Evolutionary conservation across 2,113 vertebrate genomes (phyloP).

Genomic region (Hydrochoerus hydrochaeris): DNA sequence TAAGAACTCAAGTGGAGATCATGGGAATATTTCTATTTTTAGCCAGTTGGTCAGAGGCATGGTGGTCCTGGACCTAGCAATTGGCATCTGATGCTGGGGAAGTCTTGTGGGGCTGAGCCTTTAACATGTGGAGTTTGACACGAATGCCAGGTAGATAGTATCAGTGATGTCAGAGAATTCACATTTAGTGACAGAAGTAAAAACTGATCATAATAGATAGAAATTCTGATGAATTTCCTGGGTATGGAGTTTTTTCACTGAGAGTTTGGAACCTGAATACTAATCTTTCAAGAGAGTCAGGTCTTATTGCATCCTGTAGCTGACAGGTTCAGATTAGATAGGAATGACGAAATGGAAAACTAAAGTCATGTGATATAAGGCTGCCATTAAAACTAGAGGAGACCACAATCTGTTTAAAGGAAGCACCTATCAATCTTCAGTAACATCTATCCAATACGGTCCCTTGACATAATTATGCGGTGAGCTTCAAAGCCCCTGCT

Average conservation of each 20-base stretch:
- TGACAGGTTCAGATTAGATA: background rate
- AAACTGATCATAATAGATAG: background rate
- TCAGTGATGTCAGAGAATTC: background rate
- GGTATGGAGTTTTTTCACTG: background rate
- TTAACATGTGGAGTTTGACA: background rate
- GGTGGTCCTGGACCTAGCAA: background rate
- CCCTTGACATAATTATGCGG: background rate
- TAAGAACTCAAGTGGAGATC: background rate
- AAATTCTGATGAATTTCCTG: background rate
- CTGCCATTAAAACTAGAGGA: constrained; percentile 37
- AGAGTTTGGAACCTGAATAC: background rate
- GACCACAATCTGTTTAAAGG: constrained; percentile 18
- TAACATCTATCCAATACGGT: constrained; percentile 15
- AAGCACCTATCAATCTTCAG: constrained; percentile 56
- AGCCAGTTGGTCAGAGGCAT: background rate
- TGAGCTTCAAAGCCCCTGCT: constrained; percentile 58
- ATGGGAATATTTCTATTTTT: background rate
- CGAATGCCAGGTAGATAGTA: background rate
- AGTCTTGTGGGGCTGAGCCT: background rate
- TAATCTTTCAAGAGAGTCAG: background rate
- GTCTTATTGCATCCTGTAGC: background rate
- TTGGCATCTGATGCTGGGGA: background rate
- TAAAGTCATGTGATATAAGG: constrained; percentile 33
- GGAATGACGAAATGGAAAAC: constrained; percentile 15
- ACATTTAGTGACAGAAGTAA: background rate